Evolutionary conservation across 1,140 invertebrate genomes (phyloP).

Genomic region (Drosophila rufa): DNA sequence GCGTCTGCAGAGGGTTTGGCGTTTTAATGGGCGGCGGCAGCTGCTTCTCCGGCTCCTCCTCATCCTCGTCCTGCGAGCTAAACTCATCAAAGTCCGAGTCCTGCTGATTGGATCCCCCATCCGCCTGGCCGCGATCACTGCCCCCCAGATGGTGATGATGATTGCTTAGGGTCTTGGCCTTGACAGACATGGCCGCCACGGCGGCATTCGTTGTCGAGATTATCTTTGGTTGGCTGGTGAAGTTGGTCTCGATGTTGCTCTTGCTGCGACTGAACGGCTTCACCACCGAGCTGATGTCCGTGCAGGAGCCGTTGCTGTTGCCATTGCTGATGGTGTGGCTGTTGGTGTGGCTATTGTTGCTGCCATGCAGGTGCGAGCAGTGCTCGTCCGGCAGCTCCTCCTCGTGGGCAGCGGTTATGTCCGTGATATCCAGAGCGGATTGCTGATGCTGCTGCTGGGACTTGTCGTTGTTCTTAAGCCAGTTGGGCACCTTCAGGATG

Average conservation of each 20-base stretch:
- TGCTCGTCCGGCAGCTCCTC: constrained; percentile 39
- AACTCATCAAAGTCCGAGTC: constrained; percentile 93
- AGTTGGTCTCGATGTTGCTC: constrained; percentile 78
- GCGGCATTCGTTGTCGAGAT: constrained; percentile 68
- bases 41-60: constrained; percentile 84
- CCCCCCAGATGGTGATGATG: constrained; percentile 13
- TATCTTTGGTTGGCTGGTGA: constrained; percentile 80
- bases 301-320: constrained; percentile 65
- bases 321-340: constrained; percentile 13
- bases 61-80: constrained; percentile 88
- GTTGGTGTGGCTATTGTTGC: constrained; percentile 42
- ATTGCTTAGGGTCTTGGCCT: constrained; percentile 57
- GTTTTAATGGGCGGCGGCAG: constrained; percentile 10
- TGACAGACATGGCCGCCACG: constrained; percentile 28
- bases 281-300: constrained; percentile 60
- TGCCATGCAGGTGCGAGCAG: constrained; percentile 55
- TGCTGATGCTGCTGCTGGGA: constrained; percentile 52
- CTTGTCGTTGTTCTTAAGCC: constrained; percentile 89
- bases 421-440: constrained; percentile 78
- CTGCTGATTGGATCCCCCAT: constrained; percentile 93
- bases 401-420: constrained; percentile 55
- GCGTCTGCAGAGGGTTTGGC: constrained; percentile 25
- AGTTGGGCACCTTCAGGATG: constrained; percentile 93
- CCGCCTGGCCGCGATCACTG: constrained; percentile 91
- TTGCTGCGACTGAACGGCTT: constrained; percentile 81